Evolutionary conservation across 1,140 invertebrate species (phyloP), one percentile per base, ranked within the genome.

Genomic region (Agraylea sexmaculata): DNA sequence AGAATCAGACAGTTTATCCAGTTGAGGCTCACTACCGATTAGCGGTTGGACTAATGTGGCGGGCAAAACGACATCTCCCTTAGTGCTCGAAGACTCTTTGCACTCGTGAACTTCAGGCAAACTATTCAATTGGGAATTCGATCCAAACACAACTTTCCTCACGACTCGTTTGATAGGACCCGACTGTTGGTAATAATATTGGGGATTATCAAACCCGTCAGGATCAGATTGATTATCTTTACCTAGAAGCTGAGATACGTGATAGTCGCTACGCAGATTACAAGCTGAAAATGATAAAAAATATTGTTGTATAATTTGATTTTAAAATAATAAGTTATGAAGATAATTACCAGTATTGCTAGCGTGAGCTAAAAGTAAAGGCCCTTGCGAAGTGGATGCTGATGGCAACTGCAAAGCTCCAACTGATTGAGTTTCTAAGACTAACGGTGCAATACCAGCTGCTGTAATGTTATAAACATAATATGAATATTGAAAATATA

Each of bases 91-190:
- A 13, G 19, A 3, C 7, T 43, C 36, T 23, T 23, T 38, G 3
- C 23, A 12, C 11, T 21, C 23, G 2, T 28, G 17, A 6, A 21
- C 20, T 17, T 37, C 42, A 6, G 19, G 20, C 1, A 34, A 29
- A 32, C 32, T 43, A 23, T 45, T 40, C 2, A 40, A 32, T 32
- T 41, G 43, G 11, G 43, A 36, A 27, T 36, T 36, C 1, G 43
- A 41, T 16, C 43, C 43, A 15, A 45, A 41, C 2, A 41, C 33
- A 21, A 45, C 38, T 12, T 35, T 45, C 6, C 43, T 18, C 11
- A 40, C 23, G 7, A 34, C 29, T 10, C 23, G 16, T 27, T 40
- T 40, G 0, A 35, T 10, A 10, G 36, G 38, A 11, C 11, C 17
- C 23, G 23, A 12, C 23, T 40, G 43, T 13, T 40, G 37, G 16